These are phyloP conservation scores for Monopis laevigella DNA, from an alignment of 2,888 invertebrate species.

Conservation along the genomic window DNA sequence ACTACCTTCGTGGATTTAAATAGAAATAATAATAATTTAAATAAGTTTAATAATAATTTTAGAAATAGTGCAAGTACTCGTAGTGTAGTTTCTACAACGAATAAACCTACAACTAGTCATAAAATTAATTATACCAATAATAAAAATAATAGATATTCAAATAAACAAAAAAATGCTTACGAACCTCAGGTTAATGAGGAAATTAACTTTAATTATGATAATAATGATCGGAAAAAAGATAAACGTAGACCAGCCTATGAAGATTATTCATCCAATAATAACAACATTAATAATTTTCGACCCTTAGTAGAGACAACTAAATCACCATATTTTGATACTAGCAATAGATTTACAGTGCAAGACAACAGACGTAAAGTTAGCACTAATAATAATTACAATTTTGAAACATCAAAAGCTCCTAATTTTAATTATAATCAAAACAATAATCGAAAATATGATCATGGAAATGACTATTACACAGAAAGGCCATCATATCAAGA, in stretches of 20 bases:
- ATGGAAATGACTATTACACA: slow-evolving; percentile 3
- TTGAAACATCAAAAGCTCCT: not conserved
- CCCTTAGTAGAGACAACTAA: not conserved
- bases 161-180: too few relatives aligned
- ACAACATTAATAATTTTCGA: not conserved
- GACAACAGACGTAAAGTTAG: not conserved
- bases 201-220: slow-evolving; percentile 1
- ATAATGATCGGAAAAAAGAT: not conserved
- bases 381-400: not conserved
- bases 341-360: slow-evolving; percentile 8
- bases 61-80: too few relatives aligned
- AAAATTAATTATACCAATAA: too few relatives aligned
- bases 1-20: too few relatives aligned
- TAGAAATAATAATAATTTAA: too few relatives aligned
- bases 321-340: too few relatives aligned
- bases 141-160: too few relatives aligned
- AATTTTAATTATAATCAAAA: not conserved
- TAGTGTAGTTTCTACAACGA: too few relatives aligned
- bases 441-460: not conserved
- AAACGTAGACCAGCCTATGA: slow-evolving; percentile 7
- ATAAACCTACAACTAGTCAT: too few relatives aligned
- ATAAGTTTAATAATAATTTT: too few relatives aligned
- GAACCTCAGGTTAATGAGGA: too few relatives aligned
- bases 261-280: not conserved
- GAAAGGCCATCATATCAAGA: slow-evolving; percentile 16